Evolutionary conservation across 2,797 vertebrate species (phyloP).

Genomic region (Rhabdophis nuchalis): DNA sequence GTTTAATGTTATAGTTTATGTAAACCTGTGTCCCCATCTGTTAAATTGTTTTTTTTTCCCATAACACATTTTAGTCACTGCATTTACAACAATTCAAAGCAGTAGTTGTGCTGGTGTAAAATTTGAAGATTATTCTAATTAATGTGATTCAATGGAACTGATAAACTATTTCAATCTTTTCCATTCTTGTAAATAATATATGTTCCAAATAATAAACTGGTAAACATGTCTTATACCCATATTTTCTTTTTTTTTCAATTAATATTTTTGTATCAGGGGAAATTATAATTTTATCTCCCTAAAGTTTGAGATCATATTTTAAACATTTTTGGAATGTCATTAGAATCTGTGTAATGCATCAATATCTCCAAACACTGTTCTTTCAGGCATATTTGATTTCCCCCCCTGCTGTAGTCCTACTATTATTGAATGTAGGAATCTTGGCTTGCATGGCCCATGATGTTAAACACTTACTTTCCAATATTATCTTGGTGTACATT

Average conservation of each 20-base stretch:
- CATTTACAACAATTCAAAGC: background rate
- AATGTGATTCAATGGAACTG: background rate
- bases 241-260: background rate
- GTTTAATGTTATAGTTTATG: background rate
- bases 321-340: background rate
- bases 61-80: background rate
- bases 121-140: background rate
- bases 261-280: background rate
- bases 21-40: background rate
- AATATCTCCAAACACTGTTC: background rate
- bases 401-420: background rate
- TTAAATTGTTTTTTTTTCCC: background rate
- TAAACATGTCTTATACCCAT: background rate
- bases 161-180: background rate
- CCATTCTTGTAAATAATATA: background rate
- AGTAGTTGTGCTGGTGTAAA: background rate
- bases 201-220: background rate
- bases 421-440: background rate
- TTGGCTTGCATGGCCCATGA: background rate
- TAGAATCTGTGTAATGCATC: background rate
- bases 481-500: background rate
- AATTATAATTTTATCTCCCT: background rate
- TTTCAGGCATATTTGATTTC: background rate
- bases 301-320: slow-evolving; percentile 15
- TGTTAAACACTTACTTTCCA: background rate